phyloP scores from a whole-genome alignment of 2,797 vertebrate genomes.

The Eleutherodactylus coqui region DNA sequence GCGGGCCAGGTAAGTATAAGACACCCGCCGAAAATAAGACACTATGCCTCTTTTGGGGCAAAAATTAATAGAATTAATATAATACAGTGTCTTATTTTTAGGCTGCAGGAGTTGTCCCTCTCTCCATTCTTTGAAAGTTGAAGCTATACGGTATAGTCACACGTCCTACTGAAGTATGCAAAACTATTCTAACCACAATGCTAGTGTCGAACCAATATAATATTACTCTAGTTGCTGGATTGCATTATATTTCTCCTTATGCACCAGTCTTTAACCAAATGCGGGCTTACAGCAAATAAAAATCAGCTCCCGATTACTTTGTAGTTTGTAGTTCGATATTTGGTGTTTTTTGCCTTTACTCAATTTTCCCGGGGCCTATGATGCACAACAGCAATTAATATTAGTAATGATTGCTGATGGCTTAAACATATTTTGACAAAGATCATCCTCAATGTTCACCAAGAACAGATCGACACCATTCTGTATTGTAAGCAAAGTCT shows the following conservation, averaged over 20 bases:
- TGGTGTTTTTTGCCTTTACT: conserved; percentile 5
- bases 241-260: not conserved
- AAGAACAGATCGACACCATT: conserved; percentile 4
- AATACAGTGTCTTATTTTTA: too few relatives aligned
- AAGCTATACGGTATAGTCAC: not conserved
- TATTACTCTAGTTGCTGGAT: not conserved
- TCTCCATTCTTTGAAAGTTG: too few relatives aligned
- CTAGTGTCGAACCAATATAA: not conserved
- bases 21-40: too few relatives aligned
- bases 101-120: too few relatives aligned
- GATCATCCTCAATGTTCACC: conserved; percentile 7
- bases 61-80: too few relatives aligned
- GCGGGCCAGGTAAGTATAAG: too few relatives aligned
- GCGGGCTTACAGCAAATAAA: not conserved
- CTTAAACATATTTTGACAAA: conserved; percentile 7
- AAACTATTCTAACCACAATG: not conserved
- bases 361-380: conserved; percentile 12
- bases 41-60: too few relatives aligned
- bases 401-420: conserved; percentile 10
- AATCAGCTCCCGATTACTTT: conserved; percentile 35
- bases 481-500: not conserved
- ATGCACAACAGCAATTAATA: conserved; percentile 29
- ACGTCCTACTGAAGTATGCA: not conserved
- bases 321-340: conserved; percentile 12
- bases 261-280: not conserved